Evolutionary conservation across 2,888 invertebrate genomes (phyloP).

Genomic region (Diaphora mendica): DNA sequence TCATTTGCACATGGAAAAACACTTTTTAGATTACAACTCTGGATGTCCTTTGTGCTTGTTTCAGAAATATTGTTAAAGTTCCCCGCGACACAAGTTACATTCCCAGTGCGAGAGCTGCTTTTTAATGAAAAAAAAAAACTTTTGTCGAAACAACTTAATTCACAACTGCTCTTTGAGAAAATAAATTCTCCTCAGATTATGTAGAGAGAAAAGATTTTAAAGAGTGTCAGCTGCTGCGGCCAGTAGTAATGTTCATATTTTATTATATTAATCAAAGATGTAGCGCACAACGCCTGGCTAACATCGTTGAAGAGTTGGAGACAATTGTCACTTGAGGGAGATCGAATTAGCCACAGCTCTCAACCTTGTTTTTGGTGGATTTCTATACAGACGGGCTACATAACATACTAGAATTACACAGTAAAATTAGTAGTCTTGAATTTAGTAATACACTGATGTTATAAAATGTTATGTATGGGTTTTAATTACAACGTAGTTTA

Average conservation of each 20-base stretch:
- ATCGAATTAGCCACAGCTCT: conserved; percentile 51
- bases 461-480: too few relatives aligned
- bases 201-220: conserved; percentile 21
- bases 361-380: conserved; percentile 23
- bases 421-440: background rate
- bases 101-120: too few relatives aligned
- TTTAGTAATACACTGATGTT: too few relatives aligned
- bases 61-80: too few relatives aligned
- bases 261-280: conserved; percentile 50
- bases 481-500: background rate
- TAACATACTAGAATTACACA: background rate
- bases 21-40: too few relatives aligned
- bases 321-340: conserved; percentile 43
- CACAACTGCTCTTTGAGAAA: conserved; percentile 3
- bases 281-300: conserved; percentile 42
- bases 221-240: conserved; percentile 31
- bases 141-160: background rate
- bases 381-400: background rate
- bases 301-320: conserved; percentile 47
- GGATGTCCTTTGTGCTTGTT: too few relatives aligned
- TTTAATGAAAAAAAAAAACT: background rate
- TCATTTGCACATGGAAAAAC: too few relatives aligned
- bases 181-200: conserved; percentile 21
- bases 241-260: conserved; percentile 35
- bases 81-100: too few relatives aligned